Evolutionary conservation across 2,113 vertebrate genomes (phyloP), one percentile per base, ranked within the genome.

Genomic region (Chrysemys picta): DNA sequence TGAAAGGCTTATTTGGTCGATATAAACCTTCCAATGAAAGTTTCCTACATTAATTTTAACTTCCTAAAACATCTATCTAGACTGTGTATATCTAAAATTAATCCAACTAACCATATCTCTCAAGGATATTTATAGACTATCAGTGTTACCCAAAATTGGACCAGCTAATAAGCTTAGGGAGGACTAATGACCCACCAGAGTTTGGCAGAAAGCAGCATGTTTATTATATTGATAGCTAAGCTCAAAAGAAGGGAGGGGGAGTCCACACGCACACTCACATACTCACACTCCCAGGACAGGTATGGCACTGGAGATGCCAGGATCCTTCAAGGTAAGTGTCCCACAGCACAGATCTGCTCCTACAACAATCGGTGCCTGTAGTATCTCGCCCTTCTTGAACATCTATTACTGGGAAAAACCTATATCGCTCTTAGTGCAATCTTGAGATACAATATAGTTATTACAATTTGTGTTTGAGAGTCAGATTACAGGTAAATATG

Each of bases 401-500:
- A 80, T 88, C 1, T 2, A 95, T 76, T 88, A 84, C 80, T n/a
- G 45, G 53, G 16, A 93, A 85, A 76, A 91, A 42, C 5, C 94
- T 94, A 93, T 94, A 96, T 96, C 91, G 92, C 82, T 16, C 56
- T 83, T 95, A 91, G 53, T 87, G 84, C 52, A 89, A 94, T 54
- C 54, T 91, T 84, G 3, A 91, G 94, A 45, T 49, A 92, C 88
- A 93, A 62, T 84, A 84, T 56, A 84, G 89, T 88, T 96, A 97
- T 94, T 96, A 72, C 62, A 88, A 95, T 93, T 88, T 91, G 47
- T 53, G 22, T 82, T 82, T 95, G 95, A 96, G 94, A 95, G 69
- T 47, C 62, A 87, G 56, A 80, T 90, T 69, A 27, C 42, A 83
- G 52, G 50, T 85, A 90, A 49, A 0, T 0, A 85, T 93, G 52